These are phyloP conservation scores for Phorcus lineatus DNA, from an alignment of 2,888 invertebrate species.

Conservation along the genomic window DNA sequence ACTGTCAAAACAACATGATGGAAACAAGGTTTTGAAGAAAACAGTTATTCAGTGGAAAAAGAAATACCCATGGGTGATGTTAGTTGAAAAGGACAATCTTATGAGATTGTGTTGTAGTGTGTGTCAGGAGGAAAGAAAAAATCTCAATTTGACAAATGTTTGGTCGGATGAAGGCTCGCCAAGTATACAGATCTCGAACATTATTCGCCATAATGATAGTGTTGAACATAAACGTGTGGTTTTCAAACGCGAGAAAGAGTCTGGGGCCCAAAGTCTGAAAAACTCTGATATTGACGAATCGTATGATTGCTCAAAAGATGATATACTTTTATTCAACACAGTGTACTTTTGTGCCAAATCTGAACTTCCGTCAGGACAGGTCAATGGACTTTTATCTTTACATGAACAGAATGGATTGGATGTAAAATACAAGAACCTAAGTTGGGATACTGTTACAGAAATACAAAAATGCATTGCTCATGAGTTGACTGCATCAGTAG, in stretches of 20 bases:
- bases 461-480: background rate
- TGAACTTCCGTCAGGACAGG: background rate
- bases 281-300: background rate
- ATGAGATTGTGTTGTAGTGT: background rate
- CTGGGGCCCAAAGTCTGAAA: background rate
- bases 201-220: background rate
- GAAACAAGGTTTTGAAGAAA: no score
- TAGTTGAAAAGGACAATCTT: background rate
- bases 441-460: background rate
- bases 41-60: background rate
- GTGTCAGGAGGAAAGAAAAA: background rate
- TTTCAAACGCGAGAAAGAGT: background rate
- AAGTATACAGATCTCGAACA: constrained; percentile 14
- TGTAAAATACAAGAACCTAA: background rate
- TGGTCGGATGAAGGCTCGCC: constrained; percentile 30
- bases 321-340: background rate
- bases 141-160: background rate
- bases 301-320: background rate
- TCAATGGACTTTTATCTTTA: background rate
- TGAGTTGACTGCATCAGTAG: background rate
- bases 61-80: background rate
- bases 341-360: background rate
- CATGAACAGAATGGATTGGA: background rate
- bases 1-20: no score
- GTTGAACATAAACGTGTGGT: background rate